Conservation (phyloP, 2,113 vertebrate species). For the Microcebus jonahi region DNA sequence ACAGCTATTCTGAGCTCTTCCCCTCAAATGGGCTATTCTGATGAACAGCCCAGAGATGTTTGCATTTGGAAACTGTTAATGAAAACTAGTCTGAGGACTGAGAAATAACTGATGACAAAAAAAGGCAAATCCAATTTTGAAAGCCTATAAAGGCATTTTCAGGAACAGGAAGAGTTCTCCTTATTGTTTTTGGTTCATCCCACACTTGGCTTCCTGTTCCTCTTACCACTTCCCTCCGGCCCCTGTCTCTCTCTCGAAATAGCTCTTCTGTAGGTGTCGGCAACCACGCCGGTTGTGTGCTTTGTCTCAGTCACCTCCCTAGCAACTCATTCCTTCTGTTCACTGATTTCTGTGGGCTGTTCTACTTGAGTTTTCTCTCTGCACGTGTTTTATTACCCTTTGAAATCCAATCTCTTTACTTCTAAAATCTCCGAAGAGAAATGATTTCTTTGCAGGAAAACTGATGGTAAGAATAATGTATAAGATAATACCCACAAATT, state of each 20-base stretch:
- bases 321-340: constrained; percentile 75
- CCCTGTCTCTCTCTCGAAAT: constrained; percentile 68
- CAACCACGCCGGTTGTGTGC: constrained; percentile 49
- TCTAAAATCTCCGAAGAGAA: constrained; percentile 34
- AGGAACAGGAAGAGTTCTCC: constrained; percentile 65
- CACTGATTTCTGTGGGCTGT: constrained; percentile 65
- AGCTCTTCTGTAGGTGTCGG: constrained; percentile 75
- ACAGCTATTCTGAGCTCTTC: not conserved
- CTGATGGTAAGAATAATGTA: not conserved
- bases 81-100: constrained; percentile 26
- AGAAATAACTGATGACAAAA: constrained; percentile 51
- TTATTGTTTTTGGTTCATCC: constrained; percentile 54
- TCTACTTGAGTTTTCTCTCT: constrained; percentile 53
- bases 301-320: constrained; percentile 66
- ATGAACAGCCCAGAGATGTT: constrained; percentile 43
- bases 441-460: not conserved
- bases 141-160: constrained; percentile 12
- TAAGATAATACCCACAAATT: not conserved
- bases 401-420: constrained; percentile 23
- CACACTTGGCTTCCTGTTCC: constrained; percentile 76
- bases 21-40: constrained; percentile 30
- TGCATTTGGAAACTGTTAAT: constrained; percentile 56
- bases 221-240: constrained; percentile 59
- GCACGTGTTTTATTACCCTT: constrained; percentile 40
- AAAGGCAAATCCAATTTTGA: constrained; percentile 54